These are phyloP conservation scores for Scarus forsteni DNA, from an alignment of 2,797 vertebrate species.

Conservation along the genomic window DNA sequence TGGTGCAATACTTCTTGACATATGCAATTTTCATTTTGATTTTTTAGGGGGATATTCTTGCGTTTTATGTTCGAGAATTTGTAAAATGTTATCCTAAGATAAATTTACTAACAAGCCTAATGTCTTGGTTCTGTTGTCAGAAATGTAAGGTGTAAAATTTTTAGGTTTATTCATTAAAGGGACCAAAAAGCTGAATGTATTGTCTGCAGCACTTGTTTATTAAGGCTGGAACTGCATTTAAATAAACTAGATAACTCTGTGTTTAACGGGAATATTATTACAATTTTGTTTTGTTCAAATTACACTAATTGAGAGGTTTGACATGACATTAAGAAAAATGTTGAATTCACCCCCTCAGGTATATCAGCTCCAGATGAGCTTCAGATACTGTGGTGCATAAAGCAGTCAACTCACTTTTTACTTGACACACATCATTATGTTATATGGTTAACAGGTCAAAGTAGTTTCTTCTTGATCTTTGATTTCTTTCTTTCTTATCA, in stretches of 20 bases:
- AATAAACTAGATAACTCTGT: not conserved
- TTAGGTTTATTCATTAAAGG: not conserved
- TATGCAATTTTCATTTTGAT: not conserved
- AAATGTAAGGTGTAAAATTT: slow-evolving; percentile 1
- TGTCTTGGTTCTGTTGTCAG: not conserved
- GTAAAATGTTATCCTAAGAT: not conserved
- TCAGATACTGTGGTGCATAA: too few relatives aligned
- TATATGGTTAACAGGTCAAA: too few relatives aligned
- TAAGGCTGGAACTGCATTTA: slow-evolving; percentile 2
- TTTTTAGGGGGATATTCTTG: not conserved
- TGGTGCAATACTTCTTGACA: not conserved
- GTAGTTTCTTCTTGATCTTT: too few relatives aligned
- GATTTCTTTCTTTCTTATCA: too few relatives aligned
- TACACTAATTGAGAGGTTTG: not conserved
- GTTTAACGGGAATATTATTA: slow-evolving; percentile 1
- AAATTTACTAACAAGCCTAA: not conserved
- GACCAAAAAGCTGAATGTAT: slow-evolving; percentile 4
- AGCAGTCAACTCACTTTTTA: too few relatives aligned
- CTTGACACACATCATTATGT: too few relatives aligned
- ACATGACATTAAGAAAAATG: not conserved
- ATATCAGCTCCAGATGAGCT: not conserved
- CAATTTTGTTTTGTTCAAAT: not conserved
- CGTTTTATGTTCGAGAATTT: not conserved
- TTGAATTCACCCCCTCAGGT: slow-evolving; percentile 14
- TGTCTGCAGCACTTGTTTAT: not conserved